Evolutionary conservation across 2,888 invertebrate species (phyloP).

Genomic region (Hofmannophila pseudospretella): DNA sequence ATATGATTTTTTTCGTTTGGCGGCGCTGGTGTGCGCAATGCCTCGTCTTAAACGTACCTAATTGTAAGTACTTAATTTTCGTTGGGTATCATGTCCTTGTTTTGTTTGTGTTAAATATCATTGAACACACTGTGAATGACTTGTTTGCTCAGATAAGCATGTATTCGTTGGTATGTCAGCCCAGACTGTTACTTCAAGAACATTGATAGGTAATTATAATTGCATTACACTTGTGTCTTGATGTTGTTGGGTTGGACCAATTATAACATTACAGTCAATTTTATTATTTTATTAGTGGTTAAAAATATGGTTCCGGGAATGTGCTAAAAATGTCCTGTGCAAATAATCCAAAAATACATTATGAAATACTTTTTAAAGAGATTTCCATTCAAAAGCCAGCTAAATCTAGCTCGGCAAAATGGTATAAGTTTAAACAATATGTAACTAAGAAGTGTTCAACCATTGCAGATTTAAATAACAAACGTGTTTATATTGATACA

Average conservation of each 20-base stretch:
- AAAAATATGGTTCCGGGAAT: neutral
- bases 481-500: constrained; percentile 50
- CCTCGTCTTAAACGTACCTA: too few species aligned
- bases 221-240: neutral
- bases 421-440: constrained; percentile 46
- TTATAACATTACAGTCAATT: neutral
- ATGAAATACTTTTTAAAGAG: constrained; percentile 22
- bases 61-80: too few species aligned
- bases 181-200: constrained; percentile 20
- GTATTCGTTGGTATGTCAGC: constrained; percentile 30
- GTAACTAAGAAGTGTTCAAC: constrained; percentile 23
- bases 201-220: constrained; percentile 24
- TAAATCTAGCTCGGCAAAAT: constrained; percentile 26
- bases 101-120: constrained; percentile 19
- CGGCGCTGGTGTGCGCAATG: too few species aligned
- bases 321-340: neutral
- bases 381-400: constrained; percentile 17
- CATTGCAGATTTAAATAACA: constrained; percentile 35
- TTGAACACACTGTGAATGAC: constrained; percentile 48
- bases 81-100: neutral
- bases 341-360: constrained; percentile 19
- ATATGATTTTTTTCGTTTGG: too few species aligned
- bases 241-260: neutral
- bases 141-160: constrained; percentile 49
- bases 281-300: neutral